Percentiles rank a stretch among this genome's conserved stretches.
Conservation (phyloP, 1,140 invertebrate genomes). For the Brachionus rotundiformis region DNA sequence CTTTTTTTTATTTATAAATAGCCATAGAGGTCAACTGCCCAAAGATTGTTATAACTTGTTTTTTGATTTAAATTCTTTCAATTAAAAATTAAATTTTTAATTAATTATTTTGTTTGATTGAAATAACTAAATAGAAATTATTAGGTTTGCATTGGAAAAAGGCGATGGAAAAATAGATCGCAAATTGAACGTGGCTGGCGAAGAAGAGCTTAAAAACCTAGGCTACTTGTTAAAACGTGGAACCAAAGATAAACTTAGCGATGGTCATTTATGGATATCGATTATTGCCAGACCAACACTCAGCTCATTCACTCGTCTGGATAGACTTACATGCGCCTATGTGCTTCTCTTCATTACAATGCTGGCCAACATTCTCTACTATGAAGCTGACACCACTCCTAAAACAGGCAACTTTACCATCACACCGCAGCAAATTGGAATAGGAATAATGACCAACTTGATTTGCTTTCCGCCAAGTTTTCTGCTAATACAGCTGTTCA, state of each 20-base stretch:
- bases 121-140: too few species aligned
- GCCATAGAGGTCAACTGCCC: too few species aligned
- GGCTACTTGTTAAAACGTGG: conserved; percentile 65
- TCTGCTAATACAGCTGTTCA: conserved; percentile 14
- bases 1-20: too few species aligned
- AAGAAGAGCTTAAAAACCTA: conserved; percentile 65
- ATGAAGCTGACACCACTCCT: conserved; percentile 55
- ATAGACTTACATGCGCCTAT: conserved; percentile 67
- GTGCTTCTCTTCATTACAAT: conserved; percentile 67
- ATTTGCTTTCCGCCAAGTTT: not conserved
- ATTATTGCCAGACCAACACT: conserved; percentile 66
- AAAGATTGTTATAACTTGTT: too few species aligned
- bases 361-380: too few species aligned
- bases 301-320: conserved; percentile 65
- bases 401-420: conserved; percentile 53
- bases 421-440: conserved; percentile 55
- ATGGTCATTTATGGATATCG: too few species aligned
- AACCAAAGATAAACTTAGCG: conserved; percentile 64
- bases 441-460: conserved; percentile 2
- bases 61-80: too few species aligned
- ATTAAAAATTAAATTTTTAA: too few species aligned
- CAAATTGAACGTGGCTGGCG: conserved; percentile 66
- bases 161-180: conserved; percentile 67
- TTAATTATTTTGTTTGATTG: too few species aligned
- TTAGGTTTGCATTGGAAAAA: conserved; percentile 69